Percentiles rank a stretch among this genome's conserved stretches.
Conservation (phyloP, 2,797 vertebrate species). For the Phataginus tetradactyla region DNA sequence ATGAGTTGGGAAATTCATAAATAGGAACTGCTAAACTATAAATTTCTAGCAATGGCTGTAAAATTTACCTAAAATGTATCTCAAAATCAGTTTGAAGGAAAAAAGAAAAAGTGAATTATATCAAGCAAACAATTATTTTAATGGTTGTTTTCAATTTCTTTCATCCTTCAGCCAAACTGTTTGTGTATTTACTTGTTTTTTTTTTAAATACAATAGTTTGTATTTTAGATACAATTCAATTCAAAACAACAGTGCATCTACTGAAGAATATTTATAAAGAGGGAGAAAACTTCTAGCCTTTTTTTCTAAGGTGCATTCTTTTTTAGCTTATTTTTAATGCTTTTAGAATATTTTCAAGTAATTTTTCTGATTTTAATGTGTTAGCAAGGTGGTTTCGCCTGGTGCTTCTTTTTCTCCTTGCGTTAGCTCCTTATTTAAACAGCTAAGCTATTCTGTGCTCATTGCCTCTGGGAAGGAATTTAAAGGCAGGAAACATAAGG, state of each 20-base stretch:
- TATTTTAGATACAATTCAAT: conserved; percentile 18
- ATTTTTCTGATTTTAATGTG: neutral
- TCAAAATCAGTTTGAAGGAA: conserved; percentile 11
- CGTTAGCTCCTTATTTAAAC: neutral
- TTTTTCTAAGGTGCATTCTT: neutral
- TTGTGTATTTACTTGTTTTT: neutral
- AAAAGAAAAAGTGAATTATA: conserved; percentile 15
- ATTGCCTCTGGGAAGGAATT: conserved; percentile 13
- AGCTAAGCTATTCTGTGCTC: neutral
- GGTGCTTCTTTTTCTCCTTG: neutral
- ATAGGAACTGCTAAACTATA: conserved; percentile 39
- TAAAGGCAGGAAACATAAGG: neutral
- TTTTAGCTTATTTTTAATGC: neutral
- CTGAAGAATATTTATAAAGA: conserved; percentile 13
- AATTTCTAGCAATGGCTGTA: conserved; percentile 16
- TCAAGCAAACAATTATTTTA: conserved; percentile 16
- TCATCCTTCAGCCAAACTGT: neutral
- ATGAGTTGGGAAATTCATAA: conserved; percentile 10
- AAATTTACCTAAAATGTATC: conserved; percentile 39
- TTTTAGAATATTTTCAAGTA: neutral
- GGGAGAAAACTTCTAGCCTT: neutral
- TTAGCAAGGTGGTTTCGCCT: neutral
- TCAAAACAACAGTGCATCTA: neutral
- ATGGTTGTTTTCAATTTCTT: neutral
- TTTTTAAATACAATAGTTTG: too few relatives aligned